Conservation (phyloP, 1,140 invertebrate species). For the Eulimnadia texana region DNA sequence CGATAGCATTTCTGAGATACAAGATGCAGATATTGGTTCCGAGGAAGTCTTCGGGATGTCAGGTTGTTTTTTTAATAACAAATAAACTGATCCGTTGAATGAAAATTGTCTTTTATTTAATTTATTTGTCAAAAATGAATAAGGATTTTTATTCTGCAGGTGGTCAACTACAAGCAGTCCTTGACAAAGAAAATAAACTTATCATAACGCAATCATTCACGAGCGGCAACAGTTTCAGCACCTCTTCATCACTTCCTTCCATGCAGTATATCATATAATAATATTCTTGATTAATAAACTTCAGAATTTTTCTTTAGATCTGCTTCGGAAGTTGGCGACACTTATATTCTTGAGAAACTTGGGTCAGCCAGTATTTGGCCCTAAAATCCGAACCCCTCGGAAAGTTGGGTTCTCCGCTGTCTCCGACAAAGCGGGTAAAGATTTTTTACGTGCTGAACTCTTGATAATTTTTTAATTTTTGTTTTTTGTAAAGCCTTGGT, state of each 20-base stretch:
- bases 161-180: background rate
- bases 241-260: background rate
- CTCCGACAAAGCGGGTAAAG: conserved; percentile 1
- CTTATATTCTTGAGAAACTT: background rate
- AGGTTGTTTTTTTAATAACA: no score
- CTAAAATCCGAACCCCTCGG: conserved; percentile 4
- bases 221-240: background rate
- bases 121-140: no score
- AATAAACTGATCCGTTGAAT: no score
- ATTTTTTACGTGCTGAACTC: background rate
- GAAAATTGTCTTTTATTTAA: no score
- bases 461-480: background rate
- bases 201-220: background rate
- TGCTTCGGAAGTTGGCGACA: background rate
- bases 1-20: background rate
- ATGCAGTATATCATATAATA: background rate
- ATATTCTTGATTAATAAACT: background rate
- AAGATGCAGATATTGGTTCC: background rate
- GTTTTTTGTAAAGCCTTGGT: background rate
- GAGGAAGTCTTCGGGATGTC: background rate
- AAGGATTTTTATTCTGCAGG: background rate
- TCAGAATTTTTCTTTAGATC: background rate
- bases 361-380: conserved; percentile 1
- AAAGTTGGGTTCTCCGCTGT: background rate
- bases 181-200: background rate